A percentile compares a stretch with the other conserved stretches of the same genome.
Conservation (phyloP, 2,113 vertebrate species). For the Notarius lentiginosus region DNA sequence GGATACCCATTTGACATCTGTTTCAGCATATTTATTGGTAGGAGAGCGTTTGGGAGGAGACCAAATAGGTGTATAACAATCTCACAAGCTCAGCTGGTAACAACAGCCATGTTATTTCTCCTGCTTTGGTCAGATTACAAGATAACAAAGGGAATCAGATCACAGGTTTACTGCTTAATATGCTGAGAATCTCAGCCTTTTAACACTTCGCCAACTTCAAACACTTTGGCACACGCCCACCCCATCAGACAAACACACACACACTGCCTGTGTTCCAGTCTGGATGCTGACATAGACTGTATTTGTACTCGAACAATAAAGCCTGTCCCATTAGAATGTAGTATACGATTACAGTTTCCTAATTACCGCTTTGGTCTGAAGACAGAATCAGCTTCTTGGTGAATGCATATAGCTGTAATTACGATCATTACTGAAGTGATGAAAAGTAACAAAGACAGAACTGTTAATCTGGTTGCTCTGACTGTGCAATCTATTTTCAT, state of each 20-base stretch:
- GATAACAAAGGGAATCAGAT: constrained; percentile 1
- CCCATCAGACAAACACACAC: not conserved
- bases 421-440: not conserved
- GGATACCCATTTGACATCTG: constrained; percentile 86
- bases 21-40: constrained; percentile 74
- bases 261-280: not conserved
- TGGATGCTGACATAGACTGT: not conserved
- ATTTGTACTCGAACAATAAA: not conserved
- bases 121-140: constrained; percentile 21
- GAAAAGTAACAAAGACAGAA: constrained; percentile 1
- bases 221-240: not conserved
- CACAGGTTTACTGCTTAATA: not conserved
- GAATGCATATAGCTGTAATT: not conserved
- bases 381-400: not conserved
- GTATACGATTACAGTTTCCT: not conserved
- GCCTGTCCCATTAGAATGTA: not conserved
- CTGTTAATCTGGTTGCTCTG: not conserved
- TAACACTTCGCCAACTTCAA: not conserved
- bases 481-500: not conserved
- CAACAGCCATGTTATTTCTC: constrained; percentile 11
- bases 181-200: not conserved
- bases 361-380: not conserved
- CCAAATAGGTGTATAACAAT: constrained; percentile 32
- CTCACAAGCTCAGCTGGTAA: constrained; percentile 28
- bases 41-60: constrained; percentile 63